Conservation (phyloP, 2,113 vertebrate genomes). For the Dicerorhinus sumatrensis region DNA sequence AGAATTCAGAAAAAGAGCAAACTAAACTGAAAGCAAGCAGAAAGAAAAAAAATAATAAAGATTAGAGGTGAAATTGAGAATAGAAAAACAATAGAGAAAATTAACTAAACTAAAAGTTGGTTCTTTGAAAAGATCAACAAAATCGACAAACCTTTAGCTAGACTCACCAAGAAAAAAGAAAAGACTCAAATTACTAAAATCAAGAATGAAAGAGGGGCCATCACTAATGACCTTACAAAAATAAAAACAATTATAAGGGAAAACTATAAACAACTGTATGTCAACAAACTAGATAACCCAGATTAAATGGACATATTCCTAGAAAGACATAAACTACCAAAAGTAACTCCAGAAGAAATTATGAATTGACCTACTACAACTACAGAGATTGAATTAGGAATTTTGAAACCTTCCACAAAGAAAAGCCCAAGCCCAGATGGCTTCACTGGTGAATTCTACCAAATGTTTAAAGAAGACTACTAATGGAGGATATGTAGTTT, state of each 20-base stretch:
- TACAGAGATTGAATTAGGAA: neutral
- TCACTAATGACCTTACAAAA: neutral
- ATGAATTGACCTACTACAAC: neutral
- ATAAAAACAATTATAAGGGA: neutral
- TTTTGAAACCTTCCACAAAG: neutral
- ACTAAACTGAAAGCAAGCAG: neutral
- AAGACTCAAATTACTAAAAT: conserved; percentile 16
- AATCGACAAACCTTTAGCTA: neutral
- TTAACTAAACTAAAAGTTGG: neutral
- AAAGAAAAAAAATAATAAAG: neutral
- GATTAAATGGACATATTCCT: neutral
- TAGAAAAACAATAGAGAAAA: neutral
- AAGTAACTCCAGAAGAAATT: neutral
- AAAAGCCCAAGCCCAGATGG: neutral
- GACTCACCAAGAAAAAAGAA: neutral
- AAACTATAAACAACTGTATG: neutral
- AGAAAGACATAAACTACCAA: neutral
- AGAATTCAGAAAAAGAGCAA: neutral
- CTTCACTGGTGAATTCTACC: neutral
- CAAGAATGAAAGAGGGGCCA: neutral
- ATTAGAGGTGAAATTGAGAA: neutral
- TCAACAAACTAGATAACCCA: neutral
- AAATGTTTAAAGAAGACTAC: neutral
- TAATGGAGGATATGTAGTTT: neutral
- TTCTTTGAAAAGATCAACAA: conserved; percentile 1